Evolutionary conservation across 2,797 vertebrate genomes (phyloP).

Genomic region (Silurus lanzhouensis): DNA sequence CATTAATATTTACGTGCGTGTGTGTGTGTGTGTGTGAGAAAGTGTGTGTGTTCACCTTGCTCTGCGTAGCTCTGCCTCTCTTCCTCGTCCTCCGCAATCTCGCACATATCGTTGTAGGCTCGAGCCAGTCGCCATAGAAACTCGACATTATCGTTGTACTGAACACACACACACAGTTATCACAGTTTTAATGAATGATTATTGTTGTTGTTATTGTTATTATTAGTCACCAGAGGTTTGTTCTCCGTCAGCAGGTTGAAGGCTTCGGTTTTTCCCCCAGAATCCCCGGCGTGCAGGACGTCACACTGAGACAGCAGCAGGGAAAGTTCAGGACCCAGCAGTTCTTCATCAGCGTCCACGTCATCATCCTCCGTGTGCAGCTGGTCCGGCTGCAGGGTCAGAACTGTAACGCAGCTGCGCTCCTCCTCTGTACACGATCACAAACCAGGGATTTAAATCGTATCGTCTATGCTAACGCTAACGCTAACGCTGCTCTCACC

Average conservation of each 20-base stretch:
- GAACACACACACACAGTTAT: constrained; percentile 35
- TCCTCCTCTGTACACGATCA: constrained; percentile 60
- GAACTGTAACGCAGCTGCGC: constrained; percentile 85
- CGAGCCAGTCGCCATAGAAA: constrained; percentile 93
- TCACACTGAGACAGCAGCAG: constrained; percentile 86
- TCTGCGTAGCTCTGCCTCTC: constrained; percentile 80
- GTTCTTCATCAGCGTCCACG: neutral
- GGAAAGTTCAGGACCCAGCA: constrained; percentile 74
- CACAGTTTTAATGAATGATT: neutral
- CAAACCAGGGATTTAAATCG: too few relatives aligned
- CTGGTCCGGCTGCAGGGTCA: constrained; percentile 73
- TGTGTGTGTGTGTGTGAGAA: neutral
- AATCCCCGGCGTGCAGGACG: constrained; percentile 77
- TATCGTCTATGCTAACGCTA: neutral
- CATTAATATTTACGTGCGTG: neutral
- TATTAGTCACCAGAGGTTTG: constrained; percentile 78
- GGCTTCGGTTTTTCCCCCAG: constrained; percentile 77
- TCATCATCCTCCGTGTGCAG: constrained; percentile 73
- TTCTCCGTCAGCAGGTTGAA: constrained; percentile 85
- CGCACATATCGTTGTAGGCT: constrained; percentile 85
- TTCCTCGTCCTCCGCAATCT: constrained; percentile 70
- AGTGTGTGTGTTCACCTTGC: constrained; percentile 64
- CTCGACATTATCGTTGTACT: constrained; percentile 81
- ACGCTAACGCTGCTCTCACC: neutral
- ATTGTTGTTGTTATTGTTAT: constrained; percentile 21